phyloP scores from a whole-genome alignment of 2,113 vertebrate genomes.

The Saguinus imperator region DNA sequence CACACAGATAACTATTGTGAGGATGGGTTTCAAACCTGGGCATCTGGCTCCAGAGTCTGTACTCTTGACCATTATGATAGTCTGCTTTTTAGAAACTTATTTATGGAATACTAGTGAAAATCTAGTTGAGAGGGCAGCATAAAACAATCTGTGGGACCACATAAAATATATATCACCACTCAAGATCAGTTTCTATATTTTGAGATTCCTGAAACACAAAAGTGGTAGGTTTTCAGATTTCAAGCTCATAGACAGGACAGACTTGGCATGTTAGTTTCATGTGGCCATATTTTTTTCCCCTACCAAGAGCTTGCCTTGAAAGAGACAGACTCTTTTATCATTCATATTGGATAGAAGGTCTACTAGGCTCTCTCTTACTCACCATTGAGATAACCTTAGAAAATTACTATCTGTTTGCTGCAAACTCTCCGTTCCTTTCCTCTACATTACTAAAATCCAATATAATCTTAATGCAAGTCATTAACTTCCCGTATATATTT shows the following conservation, averaged over 20 bases:
- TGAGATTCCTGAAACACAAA: not conserved
- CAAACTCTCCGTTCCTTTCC: not conserved
- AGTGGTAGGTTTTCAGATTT: not conserved
- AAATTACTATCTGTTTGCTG: not conserved
- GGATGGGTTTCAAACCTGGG: not conserved
- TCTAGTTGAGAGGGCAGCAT: not conserved
- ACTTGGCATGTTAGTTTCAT: not conserved
- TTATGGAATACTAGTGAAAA: not conserved
- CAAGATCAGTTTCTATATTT: not conserved
- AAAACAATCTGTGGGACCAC: not conserved
- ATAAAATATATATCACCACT: not conserved
- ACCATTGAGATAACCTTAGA: not conserved
- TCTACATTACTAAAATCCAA: not conserved
- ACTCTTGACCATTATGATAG: not conserved
- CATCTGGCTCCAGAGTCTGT: not conserved
- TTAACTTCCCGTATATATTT: not conserved
- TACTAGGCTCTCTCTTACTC: not conserved
- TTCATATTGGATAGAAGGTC: not conserved
- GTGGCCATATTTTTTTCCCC: not conserved
- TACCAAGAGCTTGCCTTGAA: not conserved
- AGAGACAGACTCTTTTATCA: not conserved
- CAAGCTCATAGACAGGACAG: not conserved
- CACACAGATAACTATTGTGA: not conserved
- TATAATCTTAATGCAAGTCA: not conserved
- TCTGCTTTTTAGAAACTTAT: not conserved